Conservation (phyloP, 1,140 invertebrate genomes). For the Cylas formicarius region DNA sequence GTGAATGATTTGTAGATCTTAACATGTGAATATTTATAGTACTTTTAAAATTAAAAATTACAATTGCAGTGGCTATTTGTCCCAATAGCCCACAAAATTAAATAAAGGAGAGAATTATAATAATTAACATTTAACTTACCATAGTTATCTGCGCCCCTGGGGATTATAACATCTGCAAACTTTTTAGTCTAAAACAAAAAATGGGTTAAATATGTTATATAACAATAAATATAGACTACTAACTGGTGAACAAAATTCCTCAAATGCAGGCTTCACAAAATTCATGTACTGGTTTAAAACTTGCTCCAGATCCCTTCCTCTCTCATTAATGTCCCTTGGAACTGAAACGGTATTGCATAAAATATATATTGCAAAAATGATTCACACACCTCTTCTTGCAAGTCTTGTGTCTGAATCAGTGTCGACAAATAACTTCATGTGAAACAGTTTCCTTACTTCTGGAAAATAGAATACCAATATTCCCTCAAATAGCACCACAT, state of each 20-base stretch:
- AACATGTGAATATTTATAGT: slow-evolving; percentile 3
- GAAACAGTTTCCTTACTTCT: slow-evolving; percentile 89
- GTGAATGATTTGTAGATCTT: background rate
- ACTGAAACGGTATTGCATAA: slow-evolving; percentile 51
- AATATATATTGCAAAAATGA: slow-evolving; percentile 9
- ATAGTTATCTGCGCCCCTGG: slow-evolving; percentile 91
- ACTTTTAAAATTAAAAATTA: no score
- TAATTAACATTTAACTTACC: slow-evolving; percentile 53
- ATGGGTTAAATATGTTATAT: slow-evolving; percentile 3
- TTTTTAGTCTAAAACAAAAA: slow-evolving; percentile 84
- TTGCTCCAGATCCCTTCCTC: slow-evolving; percentile 86
- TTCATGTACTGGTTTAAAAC: slow-evolving; percentile 96
- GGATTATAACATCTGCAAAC: slow-evolving; percentile 99
- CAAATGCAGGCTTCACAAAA: slow-evolving; percentile 97
- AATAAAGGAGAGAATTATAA: background rate
- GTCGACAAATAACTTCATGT: slow-evolving; percentile 99
- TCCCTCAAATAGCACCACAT: slow-evolving; percentile 96
- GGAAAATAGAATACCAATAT: slow-evolving; percentile 97
- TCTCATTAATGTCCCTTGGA: slow-evolving; percentile 87
- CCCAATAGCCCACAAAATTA: slow-evolving; percentile 1
- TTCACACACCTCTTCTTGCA: slow-evolving; percentile 74
- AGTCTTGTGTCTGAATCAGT: slow-evolving; percentile 96
- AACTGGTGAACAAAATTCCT: slow-evolving; percentile 97
- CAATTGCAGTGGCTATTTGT: slow-evolving; percentile 39
- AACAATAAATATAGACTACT: slow-evolving; percentile 39